Conservation (phyloP, 2,797 vertebrate species). For the Labeo calbasu region DNA sequence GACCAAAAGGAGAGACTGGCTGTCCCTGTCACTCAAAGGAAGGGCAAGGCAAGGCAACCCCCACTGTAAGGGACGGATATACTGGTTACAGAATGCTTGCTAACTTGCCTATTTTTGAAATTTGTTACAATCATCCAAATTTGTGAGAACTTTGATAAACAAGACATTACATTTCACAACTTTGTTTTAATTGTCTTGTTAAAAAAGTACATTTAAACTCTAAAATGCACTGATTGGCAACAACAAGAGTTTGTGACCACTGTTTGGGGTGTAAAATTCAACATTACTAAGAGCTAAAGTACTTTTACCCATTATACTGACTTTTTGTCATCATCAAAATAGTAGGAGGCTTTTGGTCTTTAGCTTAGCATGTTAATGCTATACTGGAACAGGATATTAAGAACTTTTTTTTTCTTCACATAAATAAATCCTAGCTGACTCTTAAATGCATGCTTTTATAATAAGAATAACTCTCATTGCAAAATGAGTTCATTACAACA, state of each 20-base stretch:
- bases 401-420: too few relatives aligned
- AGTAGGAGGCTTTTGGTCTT: not conserved
- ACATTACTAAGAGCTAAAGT: not conserved
- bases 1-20: slow-evolving; percentile 70
- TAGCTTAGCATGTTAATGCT: slow-evolving; percentile 1
- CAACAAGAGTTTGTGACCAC: slow-evolving; percentile 10
- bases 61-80: slow-evolving; percentile 42
- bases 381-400: not conserved
- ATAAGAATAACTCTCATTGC: not conserved
- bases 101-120: slow-evolving; percentile 42
- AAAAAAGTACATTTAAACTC: not conserved
- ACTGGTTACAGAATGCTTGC: slow-evolving; percentile 51
- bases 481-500: not conserved
- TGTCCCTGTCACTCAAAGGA: slow-evolving; percentile 75
- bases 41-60: slow-evolving; percentile 48
- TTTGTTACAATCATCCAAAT: slow-evolving; percentile 5
- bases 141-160: not conserved
- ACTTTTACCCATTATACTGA: slow-evolving; percentile 1
- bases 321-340: not conserved
- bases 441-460: not conserved
- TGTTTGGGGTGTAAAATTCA: not conserved
- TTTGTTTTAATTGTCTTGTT: not conserved
- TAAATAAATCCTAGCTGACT: not conserved
- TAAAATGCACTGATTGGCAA: not conserved
- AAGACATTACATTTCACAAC: slow-evolving; percentile 1